Evolutionary conservation across 2,113 vertebrate species (phyloP).

Genomic region (Abramis brama): DNA sequence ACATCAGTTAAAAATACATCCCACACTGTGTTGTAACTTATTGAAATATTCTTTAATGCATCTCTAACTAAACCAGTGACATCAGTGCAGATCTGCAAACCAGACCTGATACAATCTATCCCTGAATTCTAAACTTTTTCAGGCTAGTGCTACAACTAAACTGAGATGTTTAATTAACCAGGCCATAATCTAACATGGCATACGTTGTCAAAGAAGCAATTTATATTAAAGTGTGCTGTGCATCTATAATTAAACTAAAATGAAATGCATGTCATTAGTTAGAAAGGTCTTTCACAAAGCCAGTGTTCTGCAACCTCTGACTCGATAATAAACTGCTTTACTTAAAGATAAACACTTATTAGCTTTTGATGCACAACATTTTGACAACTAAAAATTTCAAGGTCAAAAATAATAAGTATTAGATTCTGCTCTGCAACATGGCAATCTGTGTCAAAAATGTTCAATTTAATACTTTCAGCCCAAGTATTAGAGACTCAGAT

Average conservation of each 20-base stretch:
- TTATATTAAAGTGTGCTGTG: not conserved
- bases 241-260: not conserved
- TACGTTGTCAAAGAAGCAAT: not conserved
- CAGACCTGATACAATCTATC: not conserved
- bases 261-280: not conserved
- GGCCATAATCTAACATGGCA: not conserved
- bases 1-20: constrained; percentile 11
- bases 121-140: not conserved
- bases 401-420: not conserved
- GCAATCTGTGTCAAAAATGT: not conserved
- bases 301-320: not conserved
- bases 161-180: not conserved
- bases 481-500: not conserved
- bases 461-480: not conserved
- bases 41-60: constrained; percentile 5
- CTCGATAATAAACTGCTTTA: not conserved
- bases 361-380: not conserved
- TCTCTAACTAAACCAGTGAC: constrained; percentile 26
- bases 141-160: not conserved
- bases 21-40: not conserved
- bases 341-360: not conserved
- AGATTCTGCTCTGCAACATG: too few relatives aligned
- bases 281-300: not conserved
- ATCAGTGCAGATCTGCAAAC: not conserved
- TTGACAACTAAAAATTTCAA: not conserved